Base-by-base conservation (phyloP, 2,113 vertebrate genomes). In the Nerophis ophidion region DNA sequence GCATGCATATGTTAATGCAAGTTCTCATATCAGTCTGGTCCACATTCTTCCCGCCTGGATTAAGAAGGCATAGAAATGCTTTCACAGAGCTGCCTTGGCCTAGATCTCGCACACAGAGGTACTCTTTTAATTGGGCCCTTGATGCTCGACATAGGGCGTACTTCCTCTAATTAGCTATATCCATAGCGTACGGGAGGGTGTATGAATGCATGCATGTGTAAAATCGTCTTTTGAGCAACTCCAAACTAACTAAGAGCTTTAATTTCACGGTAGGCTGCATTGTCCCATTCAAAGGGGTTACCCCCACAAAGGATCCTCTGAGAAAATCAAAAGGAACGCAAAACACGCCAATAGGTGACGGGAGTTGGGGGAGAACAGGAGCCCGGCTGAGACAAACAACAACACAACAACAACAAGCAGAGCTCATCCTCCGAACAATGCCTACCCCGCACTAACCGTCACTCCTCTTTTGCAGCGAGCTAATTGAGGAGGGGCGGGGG, bases 151-250 rank as follows among this genome's bases (percentile, higher is more conserved):
- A 86, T 87, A 83, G 84, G 83, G 85, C 84, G 82, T 81, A 86
- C 84, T 84, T 86, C 84, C 86, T 87, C 81, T 89, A 84, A 89
- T 87, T 87, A 89, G 82, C 83, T 80, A 82, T 84, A 86, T 88
- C 82, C 80, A 83, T 86, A 87, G 82, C 61, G 78, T 78, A 80
- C 73, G 83, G 83, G 81, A 80, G 81, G 77, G 75, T 84, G 82
- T 72, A 76, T 88, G 85, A 87, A 86, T 84, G 86, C 83, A 83
- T 84, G 84, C 82, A 86, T 84, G 84, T 86, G 85, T 84, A 86
- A 87, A 87, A 86, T 86, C 84, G 84, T 86, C 81, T 87, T 88
- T 86, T 88, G 81, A 87, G 80, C 72, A 77, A 87, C 83, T 80
- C 81, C 80, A 84, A 88, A 86, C 83, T 86, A 86, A 87, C 84